Conservation (phyloP, 2,888 invertebrate genomes). For the Nomada lathburiana region DNA sequence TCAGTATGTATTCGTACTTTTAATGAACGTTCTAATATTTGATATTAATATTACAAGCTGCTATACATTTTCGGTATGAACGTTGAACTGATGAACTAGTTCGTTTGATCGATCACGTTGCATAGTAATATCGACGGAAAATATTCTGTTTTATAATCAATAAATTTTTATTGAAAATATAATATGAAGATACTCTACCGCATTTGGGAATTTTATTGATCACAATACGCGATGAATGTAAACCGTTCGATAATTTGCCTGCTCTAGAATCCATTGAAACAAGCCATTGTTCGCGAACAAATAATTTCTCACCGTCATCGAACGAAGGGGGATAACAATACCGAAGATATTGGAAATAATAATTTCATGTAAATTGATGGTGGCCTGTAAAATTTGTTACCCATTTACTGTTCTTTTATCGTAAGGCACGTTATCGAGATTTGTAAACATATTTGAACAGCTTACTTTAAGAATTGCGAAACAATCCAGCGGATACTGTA, state of each 20-base stretch:
- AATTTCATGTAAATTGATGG: background rate
- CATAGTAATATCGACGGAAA: background rate
- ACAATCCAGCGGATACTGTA: background rate
- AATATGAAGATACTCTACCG: background rate
- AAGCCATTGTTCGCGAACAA: too few species aligned
- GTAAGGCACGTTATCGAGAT: background rate
- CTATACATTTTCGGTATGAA: background rate
- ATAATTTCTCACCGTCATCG: background rate
- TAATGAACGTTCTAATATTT: background rate
- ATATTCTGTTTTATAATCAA: background rate
- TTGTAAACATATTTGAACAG: background rate
- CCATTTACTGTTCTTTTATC: conserved; percentile 16
- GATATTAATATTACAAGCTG: background rate
- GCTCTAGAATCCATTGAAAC: too few species aligned
- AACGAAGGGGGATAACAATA: background rate
- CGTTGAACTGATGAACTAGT: conserved; percentile 9
- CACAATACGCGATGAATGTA: too few species aligned
- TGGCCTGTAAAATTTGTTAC: background rate
- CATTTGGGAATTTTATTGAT: too few species aligned
- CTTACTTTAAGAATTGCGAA: background rate
- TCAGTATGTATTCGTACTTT: background rate
- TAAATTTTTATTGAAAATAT: background rate
- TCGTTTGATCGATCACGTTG: conserved; percentile 10
- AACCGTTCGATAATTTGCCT: too few species aligned
- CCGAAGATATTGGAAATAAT: background rate